Base-by-base conservation (phyloP, 1,140 invertebrate genomes). In the Eufriesea mexicana region DNA sequence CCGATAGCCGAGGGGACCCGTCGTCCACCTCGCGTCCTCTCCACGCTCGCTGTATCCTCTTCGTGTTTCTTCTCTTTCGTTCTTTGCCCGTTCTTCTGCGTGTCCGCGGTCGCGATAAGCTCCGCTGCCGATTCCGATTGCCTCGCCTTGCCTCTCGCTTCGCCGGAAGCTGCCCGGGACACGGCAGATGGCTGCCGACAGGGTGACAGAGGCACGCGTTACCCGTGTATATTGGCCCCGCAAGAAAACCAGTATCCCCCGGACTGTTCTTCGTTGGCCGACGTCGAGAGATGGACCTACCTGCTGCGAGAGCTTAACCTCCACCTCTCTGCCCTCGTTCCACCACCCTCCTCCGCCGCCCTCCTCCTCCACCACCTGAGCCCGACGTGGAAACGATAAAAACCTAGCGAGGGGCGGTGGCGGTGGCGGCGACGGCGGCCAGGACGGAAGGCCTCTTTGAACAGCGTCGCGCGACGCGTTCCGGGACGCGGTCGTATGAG, bases 181-280 rank as follows among this genome's bases (percentile, higher is more conserved):
- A 45, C 84, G 28, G 84, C 87, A 89, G 87, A 89, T 89, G 87
- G 87, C 84, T 61, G 88, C 78, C 84, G 84, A 79, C 80, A 87
- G 87, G 85, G 84, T 84, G 86, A 87, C 80, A 88, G 86, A 89
- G 78, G 89, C 86, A 88, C 88, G 87, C 87, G 87, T 89, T 89
- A 89, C 83, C 86, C 14, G 83, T 88, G 87, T 88, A 85, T 75
- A 76, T 82, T 62, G 51, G 68, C 66, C 45, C 47, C 18, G 76
- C 76, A 89, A 88, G 86, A 88, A 88, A 88, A 88, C 68, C 85
- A 80, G 66, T 82, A 84, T 76, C 28, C 64, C 47, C 64, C 47
- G 75, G 68, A 72, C 76, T 62, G 42, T 10, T 81, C 67, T 76
- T 67, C 61, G 35, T 68, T 77, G 61, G 67, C 55, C 47, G 45